Base-by-base conservation (phyloP, 2,113 vertebrate genomes). In the Podarcis muralis region DNA sequence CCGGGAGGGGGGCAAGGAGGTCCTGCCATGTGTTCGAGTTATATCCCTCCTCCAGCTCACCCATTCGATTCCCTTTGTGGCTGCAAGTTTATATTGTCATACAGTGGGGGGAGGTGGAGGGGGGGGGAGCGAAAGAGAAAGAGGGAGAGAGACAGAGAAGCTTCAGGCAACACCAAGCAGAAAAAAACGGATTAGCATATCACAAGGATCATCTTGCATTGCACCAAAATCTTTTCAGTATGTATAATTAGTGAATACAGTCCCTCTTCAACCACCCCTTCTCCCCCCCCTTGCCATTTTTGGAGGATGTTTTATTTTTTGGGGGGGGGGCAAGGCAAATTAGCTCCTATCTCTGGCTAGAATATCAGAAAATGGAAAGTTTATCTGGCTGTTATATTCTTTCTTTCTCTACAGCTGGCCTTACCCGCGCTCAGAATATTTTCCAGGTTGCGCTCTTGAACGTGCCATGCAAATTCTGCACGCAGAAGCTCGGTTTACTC, bases 31-130 rank as follows among this genome's bases (percentile, higher is more conserved):
- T 97, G 97, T 96, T 96, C 93, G 92, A 92, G 96, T 57, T 76
- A 96, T 95, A 93, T 95, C 96, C 97, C 97, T 97, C 95, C 96
- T 97, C 97, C 96, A 96, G 97, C 96, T 62, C 95, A 95, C 97
- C 96, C 96, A 96, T 97, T 98, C 83, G 97, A 97, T 97, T 96
- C 95, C 97, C 97, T 98, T 98, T 97, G 97, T 97, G 95, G 95
- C 96, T 95, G 94, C 97, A 98, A 98, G 96, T 97, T 98, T 62
- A 97, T 97, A 97, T 98, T 98, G 97, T 98, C 97, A 97, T 97
- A 97, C 97, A 97, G 96, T 97, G 97, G 96, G 97, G 97, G 97
- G 97, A 97, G 97, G 97, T 97, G 97, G 35, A 11, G 9, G 35
- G 27, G 37, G 96, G 97, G 97, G 97, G 97, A 97, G 97, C 97